phyloP scores from a whole-genome alignment of 1,140 invertebrate genomes.

The Drosophila pseudoobscura region DNA sequence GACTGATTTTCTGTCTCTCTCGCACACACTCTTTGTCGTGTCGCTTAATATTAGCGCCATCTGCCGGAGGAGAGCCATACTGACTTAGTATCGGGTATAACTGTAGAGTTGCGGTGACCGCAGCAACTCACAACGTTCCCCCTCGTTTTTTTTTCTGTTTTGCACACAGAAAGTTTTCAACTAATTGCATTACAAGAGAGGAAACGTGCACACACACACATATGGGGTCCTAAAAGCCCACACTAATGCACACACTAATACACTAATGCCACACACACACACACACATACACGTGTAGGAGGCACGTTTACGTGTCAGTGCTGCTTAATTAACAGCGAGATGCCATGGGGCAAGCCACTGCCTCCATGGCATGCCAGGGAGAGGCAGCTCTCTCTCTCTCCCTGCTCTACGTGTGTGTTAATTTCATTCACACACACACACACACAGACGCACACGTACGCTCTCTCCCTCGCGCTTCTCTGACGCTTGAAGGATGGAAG shows the following conservation, averaged over 20 bases:
- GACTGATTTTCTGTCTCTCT: no score
- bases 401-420: no score
- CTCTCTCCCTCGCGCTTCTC: background rate
- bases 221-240: background rate
- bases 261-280: slow-evolving; percentile 11
- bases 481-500: slow-evolving; percentile 1
- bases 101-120: no score
- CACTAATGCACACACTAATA: background rate
- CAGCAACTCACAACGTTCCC: no score
- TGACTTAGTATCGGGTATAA: no score
- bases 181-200: slow-evolving; percentile 81
- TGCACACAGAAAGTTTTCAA: slow-evolving; percentile 65
- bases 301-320: slow-evolving; percentile 63
- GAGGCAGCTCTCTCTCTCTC: background rate
- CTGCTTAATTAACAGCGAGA: slow-evolving; percentile 70
- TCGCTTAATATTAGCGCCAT: no score
- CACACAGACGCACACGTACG: background rate
- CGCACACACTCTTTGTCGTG: no score
- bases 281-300: background rate
- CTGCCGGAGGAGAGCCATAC: no score
- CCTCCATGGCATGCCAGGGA: no score
- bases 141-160: no score
- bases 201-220: slow-evolving; percentile 61
- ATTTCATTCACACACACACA: no score
- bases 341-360: slow-evolving; percentile 3